Base-by-base conservation (phyloP, 2,113 vertebrate species). In the Nerophis ophidion region DNA sequence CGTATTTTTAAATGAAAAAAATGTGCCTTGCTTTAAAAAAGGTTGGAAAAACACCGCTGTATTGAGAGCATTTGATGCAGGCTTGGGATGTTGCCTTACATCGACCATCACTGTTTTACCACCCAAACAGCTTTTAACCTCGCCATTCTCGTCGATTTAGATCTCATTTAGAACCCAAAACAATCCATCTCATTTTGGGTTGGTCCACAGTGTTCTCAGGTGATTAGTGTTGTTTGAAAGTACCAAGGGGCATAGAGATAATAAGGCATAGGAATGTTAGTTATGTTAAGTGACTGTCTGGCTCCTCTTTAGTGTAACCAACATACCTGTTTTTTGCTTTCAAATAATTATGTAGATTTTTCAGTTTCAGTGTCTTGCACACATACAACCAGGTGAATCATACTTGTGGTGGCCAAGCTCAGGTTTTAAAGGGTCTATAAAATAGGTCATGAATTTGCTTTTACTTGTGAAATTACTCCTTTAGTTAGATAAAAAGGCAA, bases 241-340 rank as follows among this genome's bases (percentile, higher is more conserved):
- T 78, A 81, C 71, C 76, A 84, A 78, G 71, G 75, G 71, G 63
- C 68, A 77, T 61, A 33, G 40, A 68, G 77, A 81, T 83, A 81
- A 84, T 76, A 67, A 71, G 70, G 57, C 63, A 61, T 52, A 81
- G 64, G 77, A 84, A 82, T 81, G 74, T 68, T 44, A 51, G 5
- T 63, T 76, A n/a, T 8, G 19, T 51, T 63, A 36, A 60, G 53
- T 60, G 58, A 17, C 54, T 68, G 54, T 3, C 26, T 26, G 26
- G 26, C 38, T 68, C 48, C 36, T 8, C 45, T 65, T 68, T 71
- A 36, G 12, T 61, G n/a, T 16, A 40, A 42, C 35, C 35, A 38
- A 8, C 49, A 8, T 9, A 40, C 38, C 6, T 38, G 36, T 40
- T 33, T 51, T 19, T 7, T 15, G 50, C 4, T 53, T 53, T 53